Conservation (phyloP, 1,140 invertebrate genomes). For the Drosophila jambulina region DNA sequence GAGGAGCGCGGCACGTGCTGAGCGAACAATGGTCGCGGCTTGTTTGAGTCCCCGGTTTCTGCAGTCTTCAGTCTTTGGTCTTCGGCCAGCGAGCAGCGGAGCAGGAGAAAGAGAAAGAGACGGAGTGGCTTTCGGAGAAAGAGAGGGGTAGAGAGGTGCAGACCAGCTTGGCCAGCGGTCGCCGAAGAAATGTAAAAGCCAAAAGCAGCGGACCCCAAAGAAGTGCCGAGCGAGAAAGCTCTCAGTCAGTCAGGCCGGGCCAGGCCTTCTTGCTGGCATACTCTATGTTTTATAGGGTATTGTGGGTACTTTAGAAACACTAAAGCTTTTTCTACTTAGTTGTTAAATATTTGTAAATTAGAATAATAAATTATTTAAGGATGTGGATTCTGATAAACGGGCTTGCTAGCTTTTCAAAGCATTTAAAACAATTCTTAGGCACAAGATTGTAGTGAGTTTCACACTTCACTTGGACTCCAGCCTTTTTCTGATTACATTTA, state of each 20-base stretch:
- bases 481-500: too few relatives aligned
- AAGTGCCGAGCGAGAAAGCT: slow-evolving; percentile 53
- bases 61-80: neutral
- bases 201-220: slow-evolving; percentile 49
- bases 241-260: slow-evolving; percentile 6
- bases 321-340: neutral
- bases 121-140: slow-evolving; percentile 8
- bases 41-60: slow-evolving; percentile 56
- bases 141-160: slow-evolving; percentile 13
- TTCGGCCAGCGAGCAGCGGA: slow-evolving; percentile 9
- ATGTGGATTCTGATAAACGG: fast-evolving
- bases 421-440: neutral
- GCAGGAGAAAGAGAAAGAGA: slow-evolving; percentile 29
- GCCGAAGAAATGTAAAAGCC: slow-evolving; percentile 75
- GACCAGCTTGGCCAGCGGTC: slow-evolving; percentile 64
- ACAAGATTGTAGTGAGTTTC: neutral
- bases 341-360: neutral
- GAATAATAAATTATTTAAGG: neutral
- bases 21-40: slow-evolving; percentile 76
- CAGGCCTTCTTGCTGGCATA: slow-evolving; percentile 4
- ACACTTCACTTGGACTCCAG: too few relatives aligned
- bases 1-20: slow-evolving; percentile 66
- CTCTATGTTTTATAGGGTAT: neutral
- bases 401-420: neutral
- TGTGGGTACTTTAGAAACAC: too few relatives aligned